Percentiles rank a stretch among this genome's conserved stretches.
Conservation (phyloP, 2,888 invertebrate genomes). For the Nebria brevicollis region DNA sequence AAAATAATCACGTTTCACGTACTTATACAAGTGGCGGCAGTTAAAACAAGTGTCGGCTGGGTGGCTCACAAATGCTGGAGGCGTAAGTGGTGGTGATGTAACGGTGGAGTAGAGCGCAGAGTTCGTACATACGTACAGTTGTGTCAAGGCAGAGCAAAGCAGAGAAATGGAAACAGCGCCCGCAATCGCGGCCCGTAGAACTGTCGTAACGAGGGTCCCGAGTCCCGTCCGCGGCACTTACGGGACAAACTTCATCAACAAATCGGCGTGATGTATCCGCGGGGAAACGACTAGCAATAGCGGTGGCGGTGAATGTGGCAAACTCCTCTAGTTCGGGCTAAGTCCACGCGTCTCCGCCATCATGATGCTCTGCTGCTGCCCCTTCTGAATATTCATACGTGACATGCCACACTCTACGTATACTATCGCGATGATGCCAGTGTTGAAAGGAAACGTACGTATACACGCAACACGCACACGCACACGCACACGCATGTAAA, state of each 20-base stretch:
- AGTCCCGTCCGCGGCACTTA: slow-evolving; percentile 42
- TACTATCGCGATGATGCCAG: not conserved
- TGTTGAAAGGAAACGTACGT: not conserved
- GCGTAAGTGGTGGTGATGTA: slow-evolving; percentile 9
- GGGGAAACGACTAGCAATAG: slow-evolving; percentile 23
- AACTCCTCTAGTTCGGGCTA: slow-evolving; percentile 4
- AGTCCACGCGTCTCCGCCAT: not conserved
- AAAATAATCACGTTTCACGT: slow-evolving; percentile 45
- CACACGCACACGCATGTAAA: not conserved
- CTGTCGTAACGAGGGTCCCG: slow-evolving; percentile 39
- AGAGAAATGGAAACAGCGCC: not conserved
- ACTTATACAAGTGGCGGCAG: slow-evolving; percentile 40
- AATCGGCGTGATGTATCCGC: slow-evolving; percentile 46
- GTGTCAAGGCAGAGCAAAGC: not conserved
- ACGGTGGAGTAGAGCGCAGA: not conserved
- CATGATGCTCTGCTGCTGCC: slow-evolving; percentile 14
- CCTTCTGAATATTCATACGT: slow-evolving; percentile 37
- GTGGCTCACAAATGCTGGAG: slow-evolving; percentile 4
- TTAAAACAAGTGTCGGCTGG: slow-evolving; percentile 33
- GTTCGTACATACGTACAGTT: not conserved
- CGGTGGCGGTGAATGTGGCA: not conserved
- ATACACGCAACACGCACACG: not conserved
- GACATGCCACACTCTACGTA: not conserved
- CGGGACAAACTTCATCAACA: slow-evolving; percentile 46
- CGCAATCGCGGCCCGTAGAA: slow-evolving; percentile 41